Evolutionary conservation across 2,113 vertebrate genomes (phyloP).

Genomic region (Dipodomys merriami): DNA sequence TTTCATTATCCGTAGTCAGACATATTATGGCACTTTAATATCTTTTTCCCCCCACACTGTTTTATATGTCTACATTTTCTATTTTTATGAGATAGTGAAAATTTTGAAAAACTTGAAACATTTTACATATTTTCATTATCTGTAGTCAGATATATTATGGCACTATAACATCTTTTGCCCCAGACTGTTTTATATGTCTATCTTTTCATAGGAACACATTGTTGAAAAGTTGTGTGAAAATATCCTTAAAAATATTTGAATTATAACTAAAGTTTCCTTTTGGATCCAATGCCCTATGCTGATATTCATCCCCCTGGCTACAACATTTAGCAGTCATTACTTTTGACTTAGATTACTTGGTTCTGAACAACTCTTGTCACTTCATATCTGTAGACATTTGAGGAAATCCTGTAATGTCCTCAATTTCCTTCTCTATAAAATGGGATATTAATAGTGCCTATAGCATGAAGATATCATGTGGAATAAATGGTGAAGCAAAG

Average conservation of each 20-base stretch:
- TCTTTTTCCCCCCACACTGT: no score
- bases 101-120: no score
- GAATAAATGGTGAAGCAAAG: background rate
- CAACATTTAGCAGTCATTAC: background rate
- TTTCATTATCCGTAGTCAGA: no score
- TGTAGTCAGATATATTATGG: no score
- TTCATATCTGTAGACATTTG: slow-evolving; percentile 28
- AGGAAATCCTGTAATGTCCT: slow-evolving; percentile 24
- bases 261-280: background rate
- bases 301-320: background rate
- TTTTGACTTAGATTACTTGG: background rate
- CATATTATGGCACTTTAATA: no score
- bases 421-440: slow-evolving; percentile 6
- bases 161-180: no score
- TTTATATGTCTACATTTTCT: no score
- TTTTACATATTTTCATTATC: no score
- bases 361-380: slow-evolving; percentile 13
- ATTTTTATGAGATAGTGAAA: no score
- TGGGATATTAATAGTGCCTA: background rate
- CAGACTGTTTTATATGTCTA: background rate
- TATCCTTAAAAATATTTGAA: background rate
- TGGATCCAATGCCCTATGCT: background rate
- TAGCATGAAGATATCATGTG: background rate
- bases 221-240: slow-evolving; percentile 33
- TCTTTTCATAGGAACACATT: background rate